Base-by-base conservation (phyloP, 2,797 vertebrate species). In the Odontamblyopus rebecca region DNA sequence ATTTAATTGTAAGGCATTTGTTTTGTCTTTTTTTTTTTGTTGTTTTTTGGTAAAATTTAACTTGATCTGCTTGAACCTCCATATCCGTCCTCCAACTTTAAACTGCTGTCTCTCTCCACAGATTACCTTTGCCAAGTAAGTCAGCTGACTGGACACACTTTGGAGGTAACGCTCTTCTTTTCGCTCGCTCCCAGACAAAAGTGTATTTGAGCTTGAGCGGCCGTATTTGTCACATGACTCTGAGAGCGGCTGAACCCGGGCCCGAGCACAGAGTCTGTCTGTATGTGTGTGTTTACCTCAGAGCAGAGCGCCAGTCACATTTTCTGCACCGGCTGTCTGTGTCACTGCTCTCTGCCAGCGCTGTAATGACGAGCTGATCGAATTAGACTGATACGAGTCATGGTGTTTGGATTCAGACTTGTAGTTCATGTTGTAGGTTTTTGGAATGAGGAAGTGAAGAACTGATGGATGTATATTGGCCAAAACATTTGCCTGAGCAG, bases 111-210 rank as follows among this genome's bases (percentile, higher is more conserved):
- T 56, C 59, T 77, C 29, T 79, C 53, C 57, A 74, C 93, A 99
- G 97, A 90, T 94, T 98, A 92, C 96, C 98, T 88, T 94, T 99
- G 94, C 97, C 97, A 92, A 98, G 96, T 93, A 98, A 98, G 92
- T 98, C 97, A 87, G 97, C 97, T 85, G 98, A 99, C 93, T 99
- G 98, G 98, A 99, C 97, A 79, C 98, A 99, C 91, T 99, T 99
- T 92, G 98, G 98, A 97, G 98, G 98, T 99, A 96, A 96, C 64
- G 87, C 68, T 86, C 76, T 79, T 79, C 26, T 19, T 68, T 65
- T 60, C 65, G 57, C 68, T 59, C 23, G 68, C 15, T 48, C 51
- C 8, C 77, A 74, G 74, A 72, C 44, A 57, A 76, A 73, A 74
- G 78, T 12, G 75, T 78, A 69, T 78, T 72, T 72, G 68, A 74